phyloP scores from a whole-genome alignment of 2,888 invertebrate species.

The Anticlea derivata region DNA sequence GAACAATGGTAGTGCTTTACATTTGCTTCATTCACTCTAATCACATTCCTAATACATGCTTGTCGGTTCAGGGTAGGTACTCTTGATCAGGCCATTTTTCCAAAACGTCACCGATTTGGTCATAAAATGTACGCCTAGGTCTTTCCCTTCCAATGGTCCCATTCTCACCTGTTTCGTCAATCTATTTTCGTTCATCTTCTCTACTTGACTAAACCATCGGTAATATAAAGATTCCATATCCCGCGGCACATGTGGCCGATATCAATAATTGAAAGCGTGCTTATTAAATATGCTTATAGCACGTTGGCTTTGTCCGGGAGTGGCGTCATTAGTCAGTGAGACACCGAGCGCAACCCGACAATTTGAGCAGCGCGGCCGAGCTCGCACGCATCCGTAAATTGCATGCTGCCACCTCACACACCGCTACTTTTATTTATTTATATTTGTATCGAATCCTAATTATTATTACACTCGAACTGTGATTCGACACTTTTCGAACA shows the following conservation, averaged over 20 bases:
- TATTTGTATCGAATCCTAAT: conserved; percentile 79
- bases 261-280: conserved; percentile 65
- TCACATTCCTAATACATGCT: no score
- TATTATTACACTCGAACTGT: conserved; percentile 61
- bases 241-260: conserved; percentile 64
- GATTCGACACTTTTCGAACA: conserved; percentile 77
- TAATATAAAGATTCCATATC: conserved; percentile 30
- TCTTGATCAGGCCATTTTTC: no score
- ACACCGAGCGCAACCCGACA: conserved; percentile 67
- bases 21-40: no score
- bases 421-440: conserved; percentile 78
- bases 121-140: no score
- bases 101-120: no score
- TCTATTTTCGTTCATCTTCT: no score
- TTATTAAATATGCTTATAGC: conserved; percentile 70
- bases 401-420: conserved; percentile 74
- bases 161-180: no score
- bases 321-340: conserved; percentile 78
- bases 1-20: conserved; percentile 6
- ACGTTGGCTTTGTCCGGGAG: conserved; percentile 61
- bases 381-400: conserved; percentile 69
- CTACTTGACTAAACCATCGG: no score
- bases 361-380: conserved; percentile 63
- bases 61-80: no score
- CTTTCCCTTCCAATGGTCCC: no score